Evolutionary conservation across 2,113 vertebrate species (phyloP), one percentile per base, ranked within the genome.

Genomic region (Catharus fuscescens): DNA sequence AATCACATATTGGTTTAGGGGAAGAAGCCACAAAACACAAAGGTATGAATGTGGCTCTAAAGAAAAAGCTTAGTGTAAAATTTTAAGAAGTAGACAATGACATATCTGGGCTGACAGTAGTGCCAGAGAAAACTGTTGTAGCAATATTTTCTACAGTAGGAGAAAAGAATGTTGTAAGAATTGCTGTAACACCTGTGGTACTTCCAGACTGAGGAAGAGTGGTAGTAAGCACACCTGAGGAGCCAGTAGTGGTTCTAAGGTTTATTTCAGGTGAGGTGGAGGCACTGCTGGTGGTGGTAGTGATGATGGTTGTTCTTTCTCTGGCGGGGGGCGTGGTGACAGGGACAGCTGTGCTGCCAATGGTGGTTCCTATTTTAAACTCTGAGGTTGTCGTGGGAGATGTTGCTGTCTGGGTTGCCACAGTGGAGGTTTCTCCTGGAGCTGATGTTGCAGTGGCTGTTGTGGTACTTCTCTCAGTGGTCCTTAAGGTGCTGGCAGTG

Each of bases 381-480:
- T 71, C 15, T 6, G 28, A 9, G 3, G 4, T 12, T 5, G 40
- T 34, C 0, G 77, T 50, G 3, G 20, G 36, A 71, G 48, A 1
- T 69, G 56, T 6, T 21, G 57, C 4, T 20, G 38, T 4, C 7
- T 18, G 19, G 6, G 72, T 34, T 9, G 6, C 6, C 1, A 0
- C 2, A 0, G 12, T 53, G 42, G 60, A 16, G 5, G 34, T 42
- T 50, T 34, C 8, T 11, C 24, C 14, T 3, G 15, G 7, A 54
- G 54, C 7, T 8, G 52, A 3, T 8, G 32, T 23, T 12, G 25
- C 44, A n/a, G 34, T 12, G 5, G 8, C 3, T 53, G 2, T 5
- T 40, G 26, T 2, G 0, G 54, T 29, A 1, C 14, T 31, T 83
- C 9, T 2, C 0, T 0, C 21, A 1, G 34, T n/a, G 0, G 10